Percentiles rank a stretch among this genome's conserved stretches.
Conservation (phyloP, 2,113 vertebrate genomes). For the Alethe castanea region DNA sequence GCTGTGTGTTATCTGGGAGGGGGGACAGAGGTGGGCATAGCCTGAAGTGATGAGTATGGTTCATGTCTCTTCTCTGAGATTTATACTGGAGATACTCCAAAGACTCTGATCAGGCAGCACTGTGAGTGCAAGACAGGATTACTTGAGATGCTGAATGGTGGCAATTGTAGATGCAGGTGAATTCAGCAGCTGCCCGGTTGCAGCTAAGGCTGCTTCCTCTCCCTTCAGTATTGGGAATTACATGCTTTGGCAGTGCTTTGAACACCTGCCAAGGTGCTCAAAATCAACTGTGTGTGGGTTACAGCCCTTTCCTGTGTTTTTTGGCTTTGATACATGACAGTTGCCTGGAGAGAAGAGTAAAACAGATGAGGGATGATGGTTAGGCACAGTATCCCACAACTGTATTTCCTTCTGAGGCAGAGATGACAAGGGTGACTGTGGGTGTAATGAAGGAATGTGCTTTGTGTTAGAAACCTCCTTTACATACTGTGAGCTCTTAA, state of each 20-base stretch:
- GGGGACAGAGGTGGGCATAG: not conserved
- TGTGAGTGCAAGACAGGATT: not conserved
- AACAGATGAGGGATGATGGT: not conserved
- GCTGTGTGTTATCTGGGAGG: not conserved
- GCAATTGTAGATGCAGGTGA: accelerated
- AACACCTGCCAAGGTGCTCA: not conserved
- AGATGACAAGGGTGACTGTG: accelerated
- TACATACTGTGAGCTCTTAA: not conserved
- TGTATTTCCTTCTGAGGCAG: not conserved
- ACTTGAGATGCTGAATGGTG: accelerated
- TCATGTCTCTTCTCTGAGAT: slow-evolving; percentile 81
- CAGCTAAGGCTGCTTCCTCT: not conserved
- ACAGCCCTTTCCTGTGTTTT: not conserved
- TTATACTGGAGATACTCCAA: slow-evolving; percentile 59
- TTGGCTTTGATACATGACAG: not conserved
- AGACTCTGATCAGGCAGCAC: slow-evolving; percentile 65
- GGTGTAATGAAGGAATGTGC: accelerated
- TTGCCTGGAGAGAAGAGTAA: not conserved
- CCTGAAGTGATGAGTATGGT: slow-evolving; percentile 68
- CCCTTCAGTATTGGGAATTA: not conserved
- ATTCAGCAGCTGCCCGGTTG: not conserved
- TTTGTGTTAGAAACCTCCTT: not conserved
- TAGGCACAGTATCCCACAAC: not conserved
- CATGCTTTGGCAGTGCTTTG: not conserved
- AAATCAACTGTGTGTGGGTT: not conserved